phyloP scores from a whole-genome alignment of 2,888 invertebrate genomes.

The Phyto melanocephala region DNA sequence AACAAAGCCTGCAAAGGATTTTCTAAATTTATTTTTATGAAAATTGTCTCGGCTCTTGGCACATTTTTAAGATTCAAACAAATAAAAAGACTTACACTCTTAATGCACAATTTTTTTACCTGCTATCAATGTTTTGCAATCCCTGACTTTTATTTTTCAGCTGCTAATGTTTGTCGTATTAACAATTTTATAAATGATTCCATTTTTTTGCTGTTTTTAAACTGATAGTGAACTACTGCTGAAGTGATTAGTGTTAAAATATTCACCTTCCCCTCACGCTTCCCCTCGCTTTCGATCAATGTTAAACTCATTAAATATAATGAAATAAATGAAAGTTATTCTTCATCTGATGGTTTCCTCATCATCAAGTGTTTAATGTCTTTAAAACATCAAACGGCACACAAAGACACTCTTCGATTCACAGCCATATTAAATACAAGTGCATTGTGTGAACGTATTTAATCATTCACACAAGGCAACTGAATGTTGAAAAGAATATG shows the following conservation, averaged over 20 bases:
- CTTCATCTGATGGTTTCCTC: background rate
- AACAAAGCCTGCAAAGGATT: too few relatives aligned
- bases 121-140: too few relatives aligned
- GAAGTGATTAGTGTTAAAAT: constrained; percentile 63
- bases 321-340: constrained; percentile 25
- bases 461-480: background rate
- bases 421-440: background rate
- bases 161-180: too few relatives aligned
- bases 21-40: too few relatives aligned
- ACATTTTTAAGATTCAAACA: too few relatives aligned
- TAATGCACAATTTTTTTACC: too few relatives aligned
- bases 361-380: constrained; percentile 50
- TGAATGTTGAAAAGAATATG: constrained; percentile 27
- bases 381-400: background rate
- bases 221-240: constrained; percentile 68
- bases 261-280: background rate
- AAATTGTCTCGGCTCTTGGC: too few relatives aligned
- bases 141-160: too few relatives aligned
- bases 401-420: background rate
- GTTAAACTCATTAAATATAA: constrained; percentile 56
- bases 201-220: background rate
- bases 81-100: too few relatives aligned
- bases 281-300: constrained; percentile 32
- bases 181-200: constrained; percentile 15
- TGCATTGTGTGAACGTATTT: constrained; percentile 1